Base-by-base conservation (phyloP, 2,888 invertebrate genomes). In the Hemithea aestivaria region DNA sequence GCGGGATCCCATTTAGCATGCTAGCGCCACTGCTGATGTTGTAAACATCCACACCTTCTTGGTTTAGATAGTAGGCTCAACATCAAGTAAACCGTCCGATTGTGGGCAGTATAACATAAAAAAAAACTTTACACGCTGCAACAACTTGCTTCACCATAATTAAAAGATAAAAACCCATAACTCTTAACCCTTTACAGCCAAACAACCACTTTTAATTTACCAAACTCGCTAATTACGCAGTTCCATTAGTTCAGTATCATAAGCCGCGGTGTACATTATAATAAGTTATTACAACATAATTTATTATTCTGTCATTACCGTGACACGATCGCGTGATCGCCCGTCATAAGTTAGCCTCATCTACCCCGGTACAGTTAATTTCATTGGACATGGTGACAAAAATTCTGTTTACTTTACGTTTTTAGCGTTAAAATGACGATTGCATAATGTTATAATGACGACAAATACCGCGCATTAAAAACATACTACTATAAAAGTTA, bases 281-380 rank as follows among this genome's bases (percentile, higher is more conserved):
- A 80, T 85, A 81, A 83, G 63, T 85, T 84, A 85, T 85, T 87
- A 84, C 79, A 73, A 68, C 72, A 79, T 84, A 80, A 87, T 85
- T 85, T 85, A 85, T 87, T 83, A 83, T 83, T 70, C 79, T 83
- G 82, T 85, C 85, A 78, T 85, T 87, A 85, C 73, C 58, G 59
- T 76, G 80, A 81, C 83, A 67, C 64, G 69, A 49, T 85, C 66
- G 87, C 87, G 84, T 87, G 87, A 57, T 59, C 44, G 37, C 56
- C 50, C 57, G 71, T 85, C 87, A 85, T 87, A 85, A 81, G 77
- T 85, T 73, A 79, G 44, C 58, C 56, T 65, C 72, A 73, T 74
- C 73, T 66, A 72, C 62, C 52, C 57, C 49, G 60, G 51, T 39
- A 56, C 60, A 65, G 74, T 84, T 84, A 83, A 82, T 84, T 79